Conservation (phyloP, 2,797 vertebrate genomes). For the Ciconia nigra region DNA sequence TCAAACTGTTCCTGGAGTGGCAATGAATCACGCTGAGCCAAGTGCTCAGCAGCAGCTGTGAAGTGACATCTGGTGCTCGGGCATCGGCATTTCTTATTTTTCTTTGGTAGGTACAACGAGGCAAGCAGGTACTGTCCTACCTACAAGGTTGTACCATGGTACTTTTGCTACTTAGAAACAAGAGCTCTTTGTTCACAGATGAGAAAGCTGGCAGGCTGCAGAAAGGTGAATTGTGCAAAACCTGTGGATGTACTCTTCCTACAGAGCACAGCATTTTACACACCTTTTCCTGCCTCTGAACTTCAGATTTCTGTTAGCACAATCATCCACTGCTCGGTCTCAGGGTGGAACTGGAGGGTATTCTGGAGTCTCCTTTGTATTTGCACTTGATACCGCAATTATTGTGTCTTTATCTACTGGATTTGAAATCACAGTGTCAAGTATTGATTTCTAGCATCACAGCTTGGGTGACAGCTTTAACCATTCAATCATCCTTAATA, state of each 20-base stretch:
- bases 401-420: background rate
- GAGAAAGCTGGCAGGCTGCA: background rate
- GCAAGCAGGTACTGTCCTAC: background rate
- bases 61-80: background rate
- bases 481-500: background rate
- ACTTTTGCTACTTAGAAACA: background rate
- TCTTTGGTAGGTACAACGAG: background rate
- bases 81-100: rapidly evolving
- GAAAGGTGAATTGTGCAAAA: background rate
- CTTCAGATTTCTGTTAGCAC: background rate
- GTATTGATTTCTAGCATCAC: background rate
- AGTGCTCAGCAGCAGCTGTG: background rate
- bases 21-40: background rate
- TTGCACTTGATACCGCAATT: background rate
- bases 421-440: background rate
- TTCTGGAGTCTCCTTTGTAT: background rate
- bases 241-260: background rate
- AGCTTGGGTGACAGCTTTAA: background rate
- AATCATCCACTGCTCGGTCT: background rate
- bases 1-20: background rate
- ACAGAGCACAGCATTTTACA: background rate
- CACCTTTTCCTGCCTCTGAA: background rate
- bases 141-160: background rate
- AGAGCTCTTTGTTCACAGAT: background rate
- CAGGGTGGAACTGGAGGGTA: background rate